These are phyloP conservation scores for Ferrisia virgata DNA, from an alignment of 2,888 invertebrate genomes.

Conservation along the genomic window DNA sequence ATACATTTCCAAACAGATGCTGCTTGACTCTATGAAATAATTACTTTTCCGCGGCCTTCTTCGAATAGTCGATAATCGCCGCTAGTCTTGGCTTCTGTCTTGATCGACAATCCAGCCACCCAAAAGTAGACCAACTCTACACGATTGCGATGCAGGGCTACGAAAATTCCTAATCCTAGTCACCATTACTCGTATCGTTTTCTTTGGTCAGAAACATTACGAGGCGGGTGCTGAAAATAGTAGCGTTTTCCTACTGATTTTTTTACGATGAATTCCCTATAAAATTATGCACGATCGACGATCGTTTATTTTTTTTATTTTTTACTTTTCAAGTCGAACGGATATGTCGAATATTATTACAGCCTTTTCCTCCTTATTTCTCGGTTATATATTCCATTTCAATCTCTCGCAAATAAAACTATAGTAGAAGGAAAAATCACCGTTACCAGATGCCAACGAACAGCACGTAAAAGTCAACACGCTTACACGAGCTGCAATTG, in stretches of 20 bases:
- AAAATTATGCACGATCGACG: too few relatives aligned
- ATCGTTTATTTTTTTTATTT: not conserved
- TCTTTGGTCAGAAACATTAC: too few relatives aligned
- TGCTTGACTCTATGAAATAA: conserved; percentile 38
- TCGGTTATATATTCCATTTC: not conserved
- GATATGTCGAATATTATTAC: too few relatives aligned
- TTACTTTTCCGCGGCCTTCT: conserved; percentile 39
- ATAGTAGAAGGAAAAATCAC: not conserved
- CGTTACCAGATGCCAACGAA: not conserved
- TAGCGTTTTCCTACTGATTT: too few relatives aligned
- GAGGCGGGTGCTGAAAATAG: too few relatives aligned
- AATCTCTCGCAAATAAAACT: not conserved
- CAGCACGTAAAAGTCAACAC: not conserved
- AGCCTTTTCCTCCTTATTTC: too few relatives aligned
- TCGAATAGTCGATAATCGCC: not conserved
- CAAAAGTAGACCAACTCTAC: not conserved
- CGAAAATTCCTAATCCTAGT: too few relatives aligned
- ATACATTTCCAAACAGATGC: conserved; percentile 44
- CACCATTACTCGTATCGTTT: too few relatives aligned
- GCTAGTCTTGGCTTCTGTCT: not conserved
- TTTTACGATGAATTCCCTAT: too few relatives aligned
- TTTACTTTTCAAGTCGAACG: too few relatives aligned
- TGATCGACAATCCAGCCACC: not conserved
- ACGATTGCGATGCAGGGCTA: too few relatives aligned
- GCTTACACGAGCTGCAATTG: not conserved